phyloP scores from a whole-genome alignment of 1,140 invertebrate genomes.

The Heliconius hewitsoni region DNA sequence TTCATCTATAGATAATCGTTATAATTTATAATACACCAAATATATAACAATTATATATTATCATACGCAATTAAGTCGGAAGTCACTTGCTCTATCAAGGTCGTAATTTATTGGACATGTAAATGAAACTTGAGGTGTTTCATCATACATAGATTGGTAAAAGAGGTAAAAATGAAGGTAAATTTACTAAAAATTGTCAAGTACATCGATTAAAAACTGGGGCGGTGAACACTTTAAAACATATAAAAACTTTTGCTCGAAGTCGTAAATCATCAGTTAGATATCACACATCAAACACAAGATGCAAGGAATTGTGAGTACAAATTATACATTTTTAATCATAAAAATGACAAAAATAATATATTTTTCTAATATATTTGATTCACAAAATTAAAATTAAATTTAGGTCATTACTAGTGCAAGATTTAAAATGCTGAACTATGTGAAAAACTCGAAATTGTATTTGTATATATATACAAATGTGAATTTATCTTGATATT shows the following conservation, averaged over 20 bases:
- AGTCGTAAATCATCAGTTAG: constrained; percentile 19
- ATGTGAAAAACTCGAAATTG: no score
- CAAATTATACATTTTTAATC: not conserved
- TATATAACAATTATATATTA: no score
- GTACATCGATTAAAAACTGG: constrained; percentile 45
- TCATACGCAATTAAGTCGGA: not conserved
- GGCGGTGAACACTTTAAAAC: constrained; percentile 42
- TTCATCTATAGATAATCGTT: no score
- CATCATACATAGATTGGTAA: constrained; percentile 6
- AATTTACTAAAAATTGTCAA: constrained; percentile 45
- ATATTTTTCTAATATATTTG: no score
- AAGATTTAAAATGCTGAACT: no score
- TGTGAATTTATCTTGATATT: no score
- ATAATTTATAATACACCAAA: not conserved
- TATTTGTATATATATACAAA: no score
- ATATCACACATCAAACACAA: constrained; percentile 2
- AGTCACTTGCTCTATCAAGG: not conserved
- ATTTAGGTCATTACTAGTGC: no score
- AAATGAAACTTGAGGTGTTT: not conserved
- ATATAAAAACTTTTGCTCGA: constrained; percentile 49
- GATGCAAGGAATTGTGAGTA: constrained; percentile 33
- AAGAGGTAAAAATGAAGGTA: constrained; percentile 12
- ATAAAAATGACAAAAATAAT: no score
- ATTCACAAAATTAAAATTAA: no score
- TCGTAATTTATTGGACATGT: not conserved